phyloP scores from a whole-genome alignment of 2,888 invertebrate species.

The Chaitophorus viminalis region DNA sequence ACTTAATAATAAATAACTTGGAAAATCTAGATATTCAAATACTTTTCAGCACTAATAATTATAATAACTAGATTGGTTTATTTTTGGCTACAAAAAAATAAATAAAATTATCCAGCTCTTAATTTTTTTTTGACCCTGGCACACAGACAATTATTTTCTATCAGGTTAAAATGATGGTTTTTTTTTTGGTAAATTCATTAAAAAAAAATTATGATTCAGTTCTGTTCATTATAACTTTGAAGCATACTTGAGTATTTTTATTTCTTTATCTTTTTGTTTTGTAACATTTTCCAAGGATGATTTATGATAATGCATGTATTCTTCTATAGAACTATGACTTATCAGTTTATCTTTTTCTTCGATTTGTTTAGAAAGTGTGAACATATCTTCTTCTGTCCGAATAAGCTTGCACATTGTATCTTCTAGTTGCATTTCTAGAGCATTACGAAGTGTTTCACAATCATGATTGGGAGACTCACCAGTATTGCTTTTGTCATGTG shows the following conservation, averaged over 20 bases:
- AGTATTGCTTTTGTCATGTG: constrained; percentile 24
- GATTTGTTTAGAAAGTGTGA: not conserved
- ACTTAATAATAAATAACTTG: too few species aligned
- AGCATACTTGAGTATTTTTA: constrained; percentile 40
- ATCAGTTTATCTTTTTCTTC: not conserved
- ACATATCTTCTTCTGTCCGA: constrained; percentile 51
- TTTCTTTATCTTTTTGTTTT: constrained; percentile 53
- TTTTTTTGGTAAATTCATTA: too few species aligned
- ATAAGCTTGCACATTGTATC: constrained; percentile 54
- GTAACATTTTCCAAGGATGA: constrained; percentile 42
- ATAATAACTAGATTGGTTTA: too few species aligned
- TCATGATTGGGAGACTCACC: constrained; percentile 32
- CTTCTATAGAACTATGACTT: constrained; percentile 35
- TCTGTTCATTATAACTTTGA: not conserved
- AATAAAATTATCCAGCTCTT: too few species aligned
- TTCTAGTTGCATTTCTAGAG: constrained; percentile 55
- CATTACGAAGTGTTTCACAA: constrained; percentile 48
- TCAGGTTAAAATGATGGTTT: too few species aligned
- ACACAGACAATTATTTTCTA: too few species aligned
- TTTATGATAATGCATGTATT: constrained; percentile 57
- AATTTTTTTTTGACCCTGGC: too few species aligned
- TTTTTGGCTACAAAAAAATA: too few species aligned
- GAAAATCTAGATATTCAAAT: too few species aligned
- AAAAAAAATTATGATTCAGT: too few species aligned
- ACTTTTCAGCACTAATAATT: too few species aligned